These are phyloP conservation scores for Morelia viridis DNA, from an alignment of 2,797 vertebrate genomes.

Conservation along the genomic window DNA sequence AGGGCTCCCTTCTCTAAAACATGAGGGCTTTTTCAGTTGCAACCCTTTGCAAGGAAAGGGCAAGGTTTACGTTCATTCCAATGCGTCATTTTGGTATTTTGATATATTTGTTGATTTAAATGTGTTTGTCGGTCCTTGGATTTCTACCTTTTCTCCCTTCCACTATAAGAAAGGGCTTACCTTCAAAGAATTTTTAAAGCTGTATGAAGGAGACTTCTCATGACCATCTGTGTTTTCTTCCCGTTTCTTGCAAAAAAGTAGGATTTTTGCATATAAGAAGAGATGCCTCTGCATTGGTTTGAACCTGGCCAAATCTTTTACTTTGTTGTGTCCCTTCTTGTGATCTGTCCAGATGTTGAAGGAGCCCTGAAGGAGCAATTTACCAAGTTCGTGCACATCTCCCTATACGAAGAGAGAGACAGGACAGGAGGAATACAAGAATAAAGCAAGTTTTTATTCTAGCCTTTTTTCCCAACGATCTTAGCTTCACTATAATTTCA, in stretches of 20 bases:
- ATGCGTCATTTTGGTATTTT: neutral
- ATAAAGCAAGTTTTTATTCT: neutral
- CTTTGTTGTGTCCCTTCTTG: slow-evolving; percentile 92
- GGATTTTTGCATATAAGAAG: slow-evolving; percentile 89
- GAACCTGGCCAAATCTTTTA: slow-evolving; percentile 93
- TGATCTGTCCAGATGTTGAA: slow-evolving; percentile 94
- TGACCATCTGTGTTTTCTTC: slow-evolving; percentile 86
- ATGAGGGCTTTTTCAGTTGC: neutral
- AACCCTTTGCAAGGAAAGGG: neutral
- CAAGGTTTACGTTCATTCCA: neutral
- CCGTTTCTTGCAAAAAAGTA: slow-evolving; percentile 93
- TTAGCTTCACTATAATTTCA: slow-evolving; percentile 25
- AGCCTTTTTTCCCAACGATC: neutral
- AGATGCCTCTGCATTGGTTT: slow-evolving; percentile 96
- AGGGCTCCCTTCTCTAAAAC: neutral
- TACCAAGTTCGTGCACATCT: slow-evolving; percentile 88
- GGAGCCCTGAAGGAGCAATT: slow-evolving; percentile 89
- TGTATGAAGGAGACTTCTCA: slow-evolving; percentile 88
- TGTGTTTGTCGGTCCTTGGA: neutral
- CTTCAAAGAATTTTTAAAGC: slow-evolving; percentile 94
- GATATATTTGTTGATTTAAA: neutral
- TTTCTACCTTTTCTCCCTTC: neutral
- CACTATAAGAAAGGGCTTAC: slow-evolving; percentile 64
- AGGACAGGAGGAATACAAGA: neutral
- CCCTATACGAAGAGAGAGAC: slow-evolving; percentile 73